These are phyloP conservation scores for Zoroaster sp. DNA, from an alignment of 53 echinoderm and acorn worm genomes.

Conservation along the genomic window DNA sequence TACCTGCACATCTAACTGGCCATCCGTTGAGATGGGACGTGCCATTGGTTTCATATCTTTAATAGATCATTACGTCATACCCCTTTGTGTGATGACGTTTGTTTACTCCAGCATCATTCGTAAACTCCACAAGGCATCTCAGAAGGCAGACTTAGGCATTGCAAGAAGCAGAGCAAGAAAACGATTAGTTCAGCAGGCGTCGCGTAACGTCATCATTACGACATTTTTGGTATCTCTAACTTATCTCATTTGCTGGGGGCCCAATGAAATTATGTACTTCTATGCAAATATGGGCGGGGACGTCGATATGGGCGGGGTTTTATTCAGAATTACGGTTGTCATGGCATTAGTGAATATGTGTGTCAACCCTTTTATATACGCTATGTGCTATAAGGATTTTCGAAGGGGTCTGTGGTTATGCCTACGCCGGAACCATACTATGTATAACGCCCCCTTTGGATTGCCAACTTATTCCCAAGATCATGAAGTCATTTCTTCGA, in stretches of 20 bases:
- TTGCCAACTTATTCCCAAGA: constrained; percentile 10
- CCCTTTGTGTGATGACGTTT: constrained; percentile 40
- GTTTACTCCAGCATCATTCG: constrained; percentile 42
- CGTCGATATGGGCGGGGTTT: constrained; percentile 66
- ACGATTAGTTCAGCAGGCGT: constrained; percentile 64
- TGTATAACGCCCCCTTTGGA: neutral
- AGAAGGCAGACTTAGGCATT: neutral
- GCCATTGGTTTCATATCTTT: constrained; percentile 23
- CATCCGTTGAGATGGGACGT: constrained; percentile 8
- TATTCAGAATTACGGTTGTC: constrained; percentile 70
- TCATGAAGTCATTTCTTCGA: constrained; percentile 17
- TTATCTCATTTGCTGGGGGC: constrained; percentile 92
- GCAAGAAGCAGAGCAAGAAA: constrained; percentile 4
- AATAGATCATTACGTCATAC: constrained; percentile 55
- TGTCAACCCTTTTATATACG: constrained; percentile 87
- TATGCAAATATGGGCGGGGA: constrained; percentile 67
- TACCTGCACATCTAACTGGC: constrained; percentile 18
- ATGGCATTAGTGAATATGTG: constrained; percentile 89
- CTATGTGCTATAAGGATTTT: constrained; percentile 81
- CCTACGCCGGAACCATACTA: neutral
- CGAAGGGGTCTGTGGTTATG: constrained; percentile 52
- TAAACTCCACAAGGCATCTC: constrained; percentile 1
- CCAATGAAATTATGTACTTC: constrained; percentile 81
- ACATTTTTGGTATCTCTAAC: constrained; percentile 84
- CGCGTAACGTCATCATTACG: constrained; percentile 80